phyloP scores from a whole-genome alignment of 2,797 vertebrate species.

The Neopelma chrysocephalum region DNA sequence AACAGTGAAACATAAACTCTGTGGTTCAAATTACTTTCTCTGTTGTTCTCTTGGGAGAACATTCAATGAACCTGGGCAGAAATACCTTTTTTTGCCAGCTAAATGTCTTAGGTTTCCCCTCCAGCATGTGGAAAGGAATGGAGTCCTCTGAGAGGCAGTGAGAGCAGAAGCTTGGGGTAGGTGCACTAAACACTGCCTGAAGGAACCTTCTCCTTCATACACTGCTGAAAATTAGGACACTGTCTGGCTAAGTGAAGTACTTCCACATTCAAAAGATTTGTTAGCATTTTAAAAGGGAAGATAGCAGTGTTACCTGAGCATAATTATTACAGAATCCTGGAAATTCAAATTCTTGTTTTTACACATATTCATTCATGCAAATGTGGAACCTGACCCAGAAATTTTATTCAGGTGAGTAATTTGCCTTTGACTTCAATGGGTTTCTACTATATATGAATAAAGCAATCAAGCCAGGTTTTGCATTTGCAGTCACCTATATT shows the following conservation, averaged over 20 bases:
- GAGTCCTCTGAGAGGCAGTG: not conserved
- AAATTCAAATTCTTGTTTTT: constrained; percentile 12
- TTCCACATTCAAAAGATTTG: not conserved
- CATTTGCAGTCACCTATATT: not conserved
- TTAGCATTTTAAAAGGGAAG: constrained; percentile 13
- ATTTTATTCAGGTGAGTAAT: constrained; percentile 30
- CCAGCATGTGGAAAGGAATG: rapidly evolving
- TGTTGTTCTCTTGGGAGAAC: not conserved
- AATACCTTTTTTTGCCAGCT: not conserved
- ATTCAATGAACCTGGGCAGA: not conserved
- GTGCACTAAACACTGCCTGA: not conserved
- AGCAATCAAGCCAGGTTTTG: not conserved
- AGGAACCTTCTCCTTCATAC: not conserved
- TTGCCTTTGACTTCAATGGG: not conserved
- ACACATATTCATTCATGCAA: constrained; percentile 17
- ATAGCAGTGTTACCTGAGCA: not conserved
- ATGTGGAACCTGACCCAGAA: not conserved
- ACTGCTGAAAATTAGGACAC: not conserved
- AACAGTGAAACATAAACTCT: not conserved
- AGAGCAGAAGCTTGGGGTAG: not conserved
- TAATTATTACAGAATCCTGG: not conserved
- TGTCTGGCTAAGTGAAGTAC: not conserved
- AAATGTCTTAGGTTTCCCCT: not conserved
- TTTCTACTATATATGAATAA: not conserved
- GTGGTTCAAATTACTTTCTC: not conserved